phyloP scores from a whole-genome alignment of 2,888 invertebrate genomes.

The Epistrophe eligans region DNA sequence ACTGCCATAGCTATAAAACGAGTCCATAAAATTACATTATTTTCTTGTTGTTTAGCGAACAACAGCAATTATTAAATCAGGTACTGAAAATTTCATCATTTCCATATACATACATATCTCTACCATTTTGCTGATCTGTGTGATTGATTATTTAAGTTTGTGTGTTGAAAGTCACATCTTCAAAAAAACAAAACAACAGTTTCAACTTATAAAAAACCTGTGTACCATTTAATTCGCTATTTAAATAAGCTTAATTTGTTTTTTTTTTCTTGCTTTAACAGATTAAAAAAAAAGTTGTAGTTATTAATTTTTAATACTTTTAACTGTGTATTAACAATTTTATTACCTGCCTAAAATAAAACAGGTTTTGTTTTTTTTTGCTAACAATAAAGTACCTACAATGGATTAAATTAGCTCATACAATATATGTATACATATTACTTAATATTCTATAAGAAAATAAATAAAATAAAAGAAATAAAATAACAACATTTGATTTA shows the following conservation, averaged over 20 bases:
- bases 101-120: no score
- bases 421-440: background rate
- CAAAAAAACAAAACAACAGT: background rate
- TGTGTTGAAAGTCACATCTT: background rate
- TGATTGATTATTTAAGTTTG: background rate
- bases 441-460: background rate
- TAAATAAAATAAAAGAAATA: background rate
- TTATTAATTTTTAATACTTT: constrained; percentile 2
- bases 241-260: background rate
- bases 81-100: background rate
- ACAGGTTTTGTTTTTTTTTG: background rate
- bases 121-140: background rate
- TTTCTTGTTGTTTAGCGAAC: no score
- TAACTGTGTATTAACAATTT: background rate
- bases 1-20: no score
- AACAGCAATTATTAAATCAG: no score
- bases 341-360: background rate
- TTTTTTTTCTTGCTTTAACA: background rate
- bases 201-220: background rate
- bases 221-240: background rate
- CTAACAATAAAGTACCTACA: background rate
- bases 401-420: background rate
- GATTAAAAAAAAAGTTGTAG: background rate
- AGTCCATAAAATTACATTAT: no score
- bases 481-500: background rate